Conservation (phyloP, 30 jellyfish, hydroid and myxozoan species). For the Aurelia sp. region DNA sequence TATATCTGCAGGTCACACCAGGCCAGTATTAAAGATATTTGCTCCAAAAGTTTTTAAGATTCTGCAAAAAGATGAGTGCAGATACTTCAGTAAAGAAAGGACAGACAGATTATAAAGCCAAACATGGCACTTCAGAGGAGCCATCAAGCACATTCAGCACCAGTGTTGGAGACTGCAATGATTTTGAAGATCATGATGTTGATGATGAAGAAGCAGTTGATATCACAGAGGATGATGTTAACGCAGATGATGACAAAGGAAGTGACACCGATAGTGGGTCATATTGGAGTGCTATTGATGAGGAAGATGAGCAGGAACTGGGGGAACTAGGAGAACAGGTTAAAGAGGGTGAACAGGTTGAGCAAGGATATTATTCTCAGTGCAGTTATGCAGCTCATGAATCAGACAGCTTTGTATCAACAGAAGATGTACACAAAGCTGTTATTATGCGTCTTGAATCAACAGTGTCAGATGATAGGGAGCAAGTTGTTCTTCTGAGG, state of each 20-base stretch:
- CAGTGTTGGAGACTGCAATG: too few species aligned
- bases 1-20: too few species aligned
- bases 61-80: not conserved
- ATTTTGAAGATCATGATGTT: not conserved
- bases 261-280: constrained; percentile 87
- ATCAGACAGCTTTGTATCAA: constrained; percentile 15
- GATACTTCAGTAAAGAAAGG: not conserved
- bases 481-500: too few species aligned
- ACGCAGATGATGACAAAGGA: constrained; percentile 35
- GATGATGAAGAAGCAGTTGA: constrained; percentile 67
- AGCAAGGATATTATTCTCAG: constrained; percentile 20
- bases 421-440: constrained; percentile 32
- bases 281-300: constrained; percentile 74
- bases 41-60: not conserved
- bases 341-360: constrained; percentile 7
- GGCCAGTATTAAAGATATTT: too few species aligned
- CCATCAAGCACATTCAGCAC: not conserved
- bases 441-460: not conserved
- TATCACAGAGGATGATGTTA: constrained; percentile 54
- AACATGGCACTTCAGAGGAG: not conserved
- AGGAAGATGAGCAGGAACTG: constrained; percentile 47
- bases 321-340: not conserved
- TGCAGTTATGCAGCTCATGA: not conserved
- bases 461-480: too few species aligned
- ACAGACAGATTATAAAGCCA: not conserved